Percentiles rank a stretch among this genome's conserved stretches.
These are phyloP conservation scores for Brenthis hecate DNA, from an alignment of 2,888 invertebrate genomes.

Conservation along the genomic window DNA sequence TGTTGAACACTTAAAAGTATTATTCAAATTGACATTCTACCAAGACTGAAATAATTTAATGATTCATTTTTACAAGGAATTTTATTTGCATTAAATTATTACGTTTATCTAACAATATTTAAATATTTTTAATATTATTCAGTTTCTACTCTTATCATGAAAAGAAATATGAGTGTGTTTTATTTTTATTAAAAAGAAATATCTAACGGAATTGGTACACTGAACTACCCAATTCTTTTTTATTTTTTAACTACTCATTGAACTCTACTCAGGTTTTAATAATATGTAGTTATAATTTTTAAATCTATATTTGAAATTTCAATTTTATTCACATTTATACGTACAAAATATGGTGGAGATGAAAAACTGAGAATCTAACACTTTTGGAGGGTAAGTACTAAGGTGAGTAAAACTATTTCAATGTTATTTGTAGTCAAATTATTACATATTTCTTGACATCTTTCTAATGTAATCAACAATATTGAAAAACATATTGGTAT, in stretches of 20 bases:
- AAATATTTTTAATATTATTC: not conserved
- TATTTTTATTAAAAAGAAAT: not conserved
- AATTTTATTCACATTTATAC: not conserved
- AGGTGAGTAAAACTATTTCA: conserved; percentile 3
- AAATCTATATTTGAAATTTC: not conserved
- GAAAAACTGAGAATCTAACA: not conserved
- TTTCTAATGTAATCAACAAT: too few relatives aligned
- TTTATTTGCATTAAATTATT: too few relatives aligned
- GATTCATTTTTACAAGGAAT: not conserved
- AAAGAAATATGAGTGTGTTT: too few relatives aligned
- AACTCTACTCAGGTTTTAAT: not conserved
- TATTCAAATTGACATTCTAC: not conserved
- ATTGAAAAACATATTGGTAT: too few relatives aligned
- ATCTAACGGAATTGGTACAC: not conserved
- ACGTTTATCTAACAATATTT: too few relatives aligned
- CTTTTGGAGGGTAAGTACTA: conserved; percentile 8
- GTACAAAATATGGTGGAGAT: not conserved
- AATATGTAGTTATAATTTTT: not conserved
- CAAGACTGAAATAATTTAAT: not conserved
- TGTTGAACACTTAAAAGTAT: not conserved
- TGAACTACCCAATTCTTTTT: too few relatives aligned
- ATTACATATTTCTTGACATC: conserved; percentile 5
- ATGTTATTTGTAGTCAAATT: not conserved
- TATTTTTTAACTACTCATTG: not conserved
- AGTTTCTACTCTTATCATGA: not conserved